Base-by-base conservation (phyloP, 2,797 vertebrate species). In the Pangasius krempfi region DNA sequence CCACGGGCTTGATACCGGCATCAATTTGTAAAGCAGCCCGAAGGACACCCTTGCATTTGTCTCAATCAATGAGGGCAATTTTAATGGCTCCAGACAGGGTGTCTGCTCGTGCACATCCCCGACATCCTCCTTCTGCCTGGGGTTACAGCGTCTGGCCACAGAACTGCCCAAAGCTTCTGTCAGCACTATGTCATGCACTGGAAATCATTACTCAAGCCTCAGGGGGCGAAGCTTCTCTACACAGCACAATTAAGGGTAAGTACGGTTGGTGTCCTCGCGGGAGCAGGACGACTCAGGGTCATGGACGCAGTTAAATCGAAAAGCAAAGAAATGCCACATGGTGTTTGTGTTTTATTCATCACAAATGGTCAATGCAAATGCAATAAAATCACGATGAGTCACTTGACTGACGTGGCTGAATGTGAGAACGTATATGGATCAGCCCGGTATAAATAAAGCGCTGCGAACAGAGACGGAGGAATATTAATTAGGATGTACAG, bases 51-150 rank as follows among this genome's bases (percentile, higher is more conserved):
- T 92, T 93, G 94, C 95, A 95, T 96, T 94, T 92, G 94, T 95
- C 95, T 95, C 93, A 94, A 96, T 96, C 95, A 94, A 95, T 96
- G 93, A 93, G 91, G 92, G 93, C 94, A 92, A 94, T 94, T 94
- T 94, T 93, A 90, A 92, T 90, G 95, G 95, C 95, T 95, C 95
- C 95, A 95, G 95, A 94, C 95, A 93, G 95, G 92, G 93, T 90
- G 94, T 94, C 94, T 95, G 93, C 91, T 88, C 79, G 92, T 83
- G 91, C 89, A 91, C 81, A 92, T 93, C 93, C 93, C 92, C 93
- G 94, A 94, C 94, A 94, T 94, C 93, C 92, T 91, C 30, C 78
- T 91, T 37, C 85, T 86, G 73, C 93, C 92, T 95, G 94, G 92
- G 92, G 94, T 95, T 95, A 95, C 94, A 92, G 87, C 88, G 92